Evolutionary conservation across 2,888 invertebrate species (phyloP), one percentile per base, ranked within the genome.

Genomic region (Lepidocyrtoides sp.): DNA sequence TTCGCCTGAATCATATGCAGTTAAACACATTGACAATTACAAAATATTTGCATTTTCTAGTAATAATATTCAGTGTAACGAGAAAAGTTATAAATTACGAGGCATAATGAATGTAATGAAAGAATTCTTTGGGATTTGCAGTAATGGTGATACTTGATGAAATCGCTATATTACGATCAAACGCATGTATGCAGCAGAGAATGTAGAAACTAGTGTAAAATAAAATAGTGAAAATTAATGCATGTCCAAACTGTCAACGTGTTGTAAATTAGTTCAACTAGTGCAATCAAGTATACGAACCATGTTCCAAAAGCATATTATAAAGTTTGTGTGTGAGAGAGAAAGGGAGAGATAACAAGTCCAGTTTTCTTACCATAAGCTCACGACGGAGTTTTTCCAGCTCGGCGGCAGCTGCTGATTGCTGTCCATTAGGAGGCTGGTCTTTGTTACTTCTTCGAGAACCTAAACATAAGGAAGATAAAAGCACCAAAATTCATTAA

Each of bases 381-480:
- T 99, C 99, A 94, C 98, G 96, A 92, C 98, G 96, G 83, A 99
- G 96, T 95, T 98, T 98, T 95, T 99, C 99, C 93, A 99, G 96
- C 95, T 99, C 99, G 84, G 98, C 96, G 44, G 98, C 97, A 0
- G 98, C 97, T 32, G 97, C 96, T 10, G 97, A 96, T 91, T 96
- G 96, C 93, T 92, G 93, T 88, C 83, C 93, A 93, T 92, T 94
- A 93, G 66, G 94, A 94, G 91, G 77, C 63, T 89, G 51, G 44
- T 91, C 86, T 51, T 93, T 88, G 75, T 82, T 77, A 32, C 92
- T 96, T 91, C 98, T 96, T 88, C 96, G 95, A 94, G 98, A 98
- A 95, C 98, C 98, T 98, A 96, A 12, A 91, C 75, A 85, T 60
- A 10, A 79, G n/a, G 32, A 69, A 85, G 54, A 86, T 51, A 57